Evolutionary conservation across 2,797 vertebrate species (phyloP), one percentile per base, ranked within the genome.

Genomic region (Euphonia xanthogaster): DNA sequence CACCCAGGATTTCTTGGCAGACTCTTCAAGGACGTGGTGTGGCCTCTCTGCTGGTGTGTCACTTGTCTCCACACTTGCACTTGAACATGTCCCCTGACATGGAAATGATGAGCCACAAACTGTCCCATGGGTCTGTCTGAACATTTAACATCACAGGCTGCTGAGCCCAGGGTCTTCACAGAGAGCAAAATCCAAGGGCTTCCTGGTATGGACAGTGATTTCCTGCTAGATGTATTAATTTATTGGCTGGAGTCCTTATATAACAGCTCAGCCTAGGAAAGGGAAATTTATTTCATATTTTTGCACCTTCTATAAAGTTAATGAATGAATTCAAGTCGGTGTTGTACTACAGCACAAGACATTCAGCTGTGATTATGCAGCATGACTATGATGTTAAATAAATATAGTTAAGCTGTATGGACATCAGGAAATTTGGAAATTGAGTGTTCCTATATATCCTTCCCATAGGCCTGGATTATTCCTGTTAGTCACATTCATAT

Each of bases 11-110:
- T 57, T 55, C 50, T 47, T 28, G 31, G 25, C 40, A 55, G 42
- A 20, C 11, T 60, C 28, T 35, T 75, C 45, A 76, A 79, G 67
- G 76, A 55, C 18, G 0, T n/a, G 2, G 27, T 13, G 44, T 61
- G 54, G n/a, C 6, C 23, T 88, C 51, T 45, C 51, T 4, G 1
- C 60, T 42, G 90, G 68, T 57, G 48, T 24, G 54, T 45, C 53
- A 54, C 6, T n/a, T 82, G 35, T 45, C 76, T 86, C 31, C 9
- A 2, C 23, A 21, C 9, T 10, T 76, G 51, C 24, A 4, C 60
- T 47, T 0, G 1, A 28, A 21, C 17, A 4, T 0, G 13, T 83
- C 47, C 30, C 47, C 78, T 76, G 60, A 20, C 23, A 2, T 23
- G 35, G 77, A 33, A 83, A 76, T 42, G 65, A 42, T 40, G 48